Evolutionary conservation across 2,797 vertebrate genomes (phyloP), one percentile per base, ranked within the genome.

Genomic region (Sciurus carolinensis): DNA sequence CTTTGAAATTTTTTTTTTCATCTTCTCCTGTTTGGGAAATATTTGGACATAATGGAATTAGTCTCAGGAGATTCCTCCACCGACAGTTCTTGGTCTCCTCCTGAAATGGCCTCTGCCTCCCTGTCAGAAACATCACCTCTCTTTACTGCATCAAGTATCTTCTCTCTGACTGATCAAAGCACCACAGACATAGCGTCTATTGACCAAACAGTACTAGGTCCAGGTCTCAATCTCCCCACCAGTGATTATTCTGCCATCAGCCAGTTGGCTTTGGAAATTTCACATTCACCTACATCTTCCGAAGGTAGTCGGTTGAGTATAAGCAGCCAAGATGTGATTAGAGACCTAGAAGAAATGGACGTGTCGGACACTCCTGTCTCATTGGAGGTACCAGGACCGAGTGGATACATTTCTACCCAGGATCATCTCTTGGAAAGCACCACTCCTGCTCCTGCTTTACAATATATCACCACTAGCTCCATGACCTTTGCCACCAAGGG

Each of bases 401-500:
- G 98, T 0, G 98, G 98, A 1, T 97, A 97, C 14, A 17, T 88
- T 42, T 85, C 98, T 0, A 54, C 59, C 62, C 90, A 50, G 1
- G 96, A 96, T 72, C 94, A 87, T 0, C 81, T 94, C 86, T 97
- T 98, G 0, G 94, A 97, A 0, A 97, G 95, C 26, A 91, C 98
- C n/a, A 98, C 99, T 0, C 97, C 98, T 0, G 92, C 52, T 0
- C 98, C 99, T 0, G 98, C 96, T 0, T 52, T 98, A 47, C 98
- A 97, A 52, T 99, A 99, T 50, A 72, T 99, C 47, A 99, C 99
- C 33, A 99, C 99, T 14, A 99, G 99, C 52, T 95, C 98, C 83
- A 98, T 98, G 98, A 99, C 99, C 57, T 98, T 97, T 0, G 98
- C 98, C 11, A 90, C 96, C 97, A 98, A 98, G 75, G 99, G 99